Base-by-base conservation (phyloP, 2,888 invertebrate genomes). In the Pyrochroa serraticornis region DNA sequence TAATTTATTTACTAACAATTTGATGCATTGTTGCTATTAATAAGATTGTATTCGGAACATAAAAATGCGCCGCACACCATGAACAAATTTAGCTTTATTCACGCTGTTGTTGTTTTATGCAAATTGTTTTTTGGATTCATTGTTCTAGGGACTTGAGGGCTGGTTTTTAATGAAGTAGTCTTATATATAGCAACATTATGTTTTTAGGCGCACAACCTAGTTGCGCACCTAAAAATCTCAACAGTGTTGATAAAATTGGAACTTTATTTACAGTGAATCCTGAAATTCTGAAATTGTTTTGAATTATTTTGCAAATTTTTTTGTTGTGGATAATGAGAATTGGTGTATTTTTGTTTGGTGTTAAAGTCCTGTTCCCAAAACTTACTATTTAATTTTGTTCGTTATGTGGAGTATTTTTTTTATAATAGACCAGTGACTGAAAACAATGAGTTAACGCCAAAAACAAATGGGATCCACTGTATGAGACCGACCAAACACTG, bases 241-340 rank as follows among this genome's bases (percentile, higher is more conserved):
- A 71, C 73, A 72, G 71, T 73, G 73, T 75, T 75, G 75, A 75
- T 75, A 75, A 76, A 76, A 76, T 72, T 67, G 71, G 75, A 75
- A 75, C 74, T 72, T 69, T 65, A 60, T 68, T 70, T 65, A 69
- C 71, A 73, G 70, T 70, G 71, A 72, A 68, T 69, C 66, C 69
- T 70, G 62, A 60, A 51, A 55, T 62, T 51, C 56, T 44, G 47
- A 62, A 58, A 65, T 60, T 58, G 50, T 60, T 55, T 61, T 52
- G 45, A 42, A 58, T 59, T 38, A 52, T 62, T 62, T 54, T 62
- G 57, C 60, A 56, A 55, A 56, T 49, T 60, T 52, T 52, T 45
- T 58, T 48, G 33, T 58, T 58, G 35, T 58, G 58, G 39, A 53
- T 34, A 50, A 49, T 50, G 46, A 47, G 43, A 59, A 60, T 60